Base-by-base conservation (phyloP, 2,797 vertebrate genomes). In the Cetoscarus ocellatus region DNA sequence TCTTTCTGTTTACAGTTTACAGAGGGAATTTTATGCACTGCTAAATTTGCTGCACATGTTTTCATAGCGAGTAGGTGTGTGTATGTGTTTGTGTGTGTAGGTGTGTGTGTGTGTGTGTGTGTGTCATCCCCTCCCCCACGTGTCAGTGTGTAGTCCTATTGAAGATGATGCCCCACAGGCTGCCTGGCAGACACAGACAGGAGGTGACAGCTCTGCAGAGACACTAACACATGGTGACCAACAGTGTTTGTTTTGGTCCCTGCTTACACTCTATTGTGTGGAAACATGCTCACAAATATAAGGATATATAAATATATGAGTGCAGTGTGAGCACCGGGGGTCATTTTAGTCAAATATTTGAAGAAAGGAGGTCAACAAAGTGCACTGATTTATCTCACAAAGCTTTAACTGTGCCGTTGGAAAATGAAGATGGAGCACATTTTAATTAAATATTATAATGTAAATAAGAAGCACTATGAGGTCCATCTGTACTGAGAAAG, bases 171-270 rank as follows among this genome's bases (percentile, higher is more conserved):
- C 52, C 74, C 72, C 48, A 17, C 64, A 70, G 79, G 76, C 83
- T 54, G 45, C 50, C 69, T 77, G 52, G 57, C 61, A 79, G 79
- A 85, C 65, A 56, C 51, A 77, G 65, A 85, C 43, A 57, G 15
- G 52, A 58, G 58, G 47, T 73, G 80, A 80, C 79, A 79, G 82
- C 74, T 75, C 62, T 18, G 51, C 12, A 49, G 40, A 61, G 34
- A 70, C 6, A 6, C 44, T 35, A 59, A 53, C 69, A 69, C 69
- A 61, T 49, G 47, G 39, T 51, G 50, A 67, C 53, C 45, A 19
- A 40, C 49, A 9, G 48, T 56, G 58, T 72, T 73, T 67, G 60
- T 48, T 52, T 57, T 44, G 13, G 10, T 64, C 55, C 52, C 18
- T n/a, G 19, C 14, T 61, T 34, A 7, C 51, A 47, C 34, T 8